Conservation (phyloP, 1,140 invertebrate genomes). For the Brachionus calyciflorus region DNA sequence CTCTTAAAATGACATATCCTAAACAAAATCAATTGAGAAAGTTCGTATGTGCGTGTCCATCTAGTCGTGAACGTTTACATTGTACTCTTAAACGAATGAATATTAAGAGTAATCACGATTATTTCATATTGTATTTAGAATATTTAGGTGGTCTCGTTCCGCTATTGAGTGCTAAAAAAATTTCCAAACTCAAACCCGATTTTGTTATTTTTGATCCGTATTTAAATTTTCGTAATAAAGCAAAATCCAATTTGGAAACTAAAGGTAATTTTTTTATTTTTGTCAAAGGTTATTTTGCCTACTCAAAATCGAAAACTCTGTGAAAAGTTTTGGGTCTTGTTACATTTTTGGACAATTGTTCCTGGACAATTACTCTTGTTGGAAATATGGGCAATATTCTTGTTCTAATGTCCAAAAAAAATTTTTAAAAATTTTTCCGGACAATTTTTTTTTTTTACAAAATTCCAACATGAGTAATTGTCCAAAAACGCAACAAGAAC, state of each 20-base stretch:
- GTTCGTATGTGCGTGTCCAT: constrained; percentile 86
- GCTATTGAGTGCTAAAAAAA: constrained; percentile 86
- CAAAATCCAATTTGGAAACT: background rate
- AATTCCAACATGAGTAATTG: too few species aligned
- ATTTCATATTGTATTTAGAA: constrained; percentile 89
- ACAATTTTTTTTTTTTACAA: too few species aligned
- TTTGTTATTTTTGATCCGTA: constrained; percentile 86
- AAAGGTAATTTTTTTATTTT: constrained; percentile 14
- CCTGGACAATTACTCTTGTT: too few species aligned
- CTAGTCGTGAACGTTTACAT: constrained; percentile 76
- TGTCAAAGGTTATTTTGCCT: too few species aligned
- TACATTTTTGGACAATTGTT: too few species aligned
- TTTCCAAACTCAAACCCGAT: constrained; percentile 92
- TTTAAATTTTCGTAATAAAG: background rate
- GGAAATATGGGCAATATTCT: too few species aligned
- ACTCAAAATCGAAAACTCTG: too few species aligned
- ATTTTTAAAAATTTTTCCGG: too few species aligned
- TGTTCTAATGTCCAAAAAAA: too few species aligned
- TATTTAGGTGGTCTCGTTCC: constrained; percentile 93
- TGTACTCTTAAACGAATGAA: constrained; percentile 84
- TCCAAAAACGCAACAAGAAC: too few species aligned
- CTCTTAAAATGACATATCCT: constrained; percentile 92
- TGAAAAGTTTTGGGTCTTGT: too few species aligned
- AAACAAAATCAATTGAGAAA: constrained; percentile 78
- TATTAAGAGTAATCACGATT: constrained; percentile 72